phyloP scores from a whole-genome alignment of 2,797 vertebrate genomes.

The Malurus leucopterus region DNA sequence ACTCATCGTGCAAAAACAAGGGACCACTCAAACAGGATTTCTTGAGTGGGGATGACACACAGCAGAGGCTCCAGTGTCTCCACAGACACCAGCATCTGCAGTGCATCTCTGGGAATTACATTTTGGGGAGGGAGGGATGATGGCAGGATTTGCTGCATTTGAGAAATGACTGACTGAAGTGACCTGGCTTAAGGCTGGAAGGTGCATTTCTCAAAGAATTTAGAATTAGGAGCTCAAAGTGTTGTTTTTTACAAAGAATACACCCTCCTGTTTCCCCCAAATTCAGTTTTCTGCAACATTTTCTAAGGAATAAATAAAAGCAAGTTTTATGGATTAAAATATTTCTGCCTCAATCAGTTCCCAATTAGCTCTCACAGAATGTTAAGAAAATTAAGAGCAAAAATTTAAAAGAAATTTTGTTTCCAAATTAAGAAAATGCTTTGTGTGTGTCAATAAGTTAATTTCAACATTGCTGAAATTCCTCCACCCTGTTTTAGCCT shows the following conservation, averaged over 20 bases:
- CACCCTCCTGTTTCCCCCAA: background rate
- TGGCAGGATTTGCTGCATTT: background rate
- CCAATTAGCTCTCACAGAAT: background rate
- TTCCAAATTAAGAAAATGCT: background rate
- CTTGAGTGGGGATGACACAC: slow-evolving; percentile 1
- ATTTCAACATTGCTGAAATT: background rate
- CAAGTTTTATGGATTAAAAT: background rate
- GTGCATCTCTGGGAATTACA: background rate
- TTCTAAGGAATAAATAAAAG: background rate
- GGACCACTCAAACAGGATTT: slow-evolving; percentile 4
- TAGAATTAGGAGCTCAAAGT: background rate
- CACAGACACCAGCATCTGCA: background rate
- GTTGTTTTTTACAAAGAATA: background rate
- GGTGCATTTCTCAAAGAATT: background rate
- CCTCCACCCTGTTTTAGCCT: background rate
- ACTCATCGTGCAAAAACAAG: background rate
- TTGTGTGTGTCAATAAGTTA: background rate
- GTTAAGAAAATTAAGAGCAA: background rate
- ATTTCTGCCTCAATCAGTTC: background rate
- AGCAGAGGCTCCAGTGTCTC: background rate
- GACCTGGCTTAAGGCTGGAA: background rate
- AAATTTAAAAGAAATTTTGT: background rate
- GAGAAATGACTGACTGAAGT: background rate
- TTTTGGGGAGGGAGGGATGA: background rate
- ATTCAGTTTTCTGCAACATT: background rate